Evolutionary conservation across 2,888 invertebrate genomes (phyloP), one percentile per base, ranked within the genome.

Genomic region (Harpagoxenus sublaevis): DNA sequence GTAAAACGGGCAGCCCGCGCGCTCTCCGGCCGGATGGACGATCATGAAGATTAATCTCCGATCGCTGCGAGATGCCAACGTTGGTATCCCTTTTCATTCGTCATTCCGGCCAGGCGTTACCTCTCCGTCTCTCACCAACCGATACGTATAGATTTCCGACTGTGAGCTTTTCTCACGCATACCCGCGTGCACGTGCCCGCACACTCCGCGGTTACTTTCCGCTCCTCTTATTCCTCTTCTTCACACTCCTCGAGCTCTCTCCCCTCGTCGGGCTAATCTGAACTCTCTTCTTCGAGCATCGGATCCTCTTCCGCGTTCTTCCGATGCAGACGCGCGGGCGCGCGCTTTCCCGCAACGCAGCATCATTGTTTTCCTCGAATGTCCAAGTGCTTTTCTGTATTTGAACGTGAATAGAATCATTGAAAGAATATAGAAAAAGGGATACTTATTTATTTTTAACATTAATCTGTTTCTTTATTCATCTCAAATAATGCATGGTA

Each of bases 261-360:
- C n/a, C 68, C 39, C 55, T 77, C 75, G 60, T 62, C 71, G 60
- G 23, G 48, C 57, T 78, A 57, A 70, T 84, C 55, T 70, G 65
- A 42, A 68, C 78, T 79, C 57, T 71, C 73, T 42, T 60, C 60
- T 53, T 63, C 65, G 83, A n/a, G 48, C 57, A 65, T 35, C 63
- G 53, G 68, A 79, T 78, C 71, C 71, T 85, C 89, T 91, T 91
- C 91, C 92, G 92, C 92, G 89, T 92, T 92, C 92, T 77, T 87
- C 78, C 65, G 77, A 83, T 81, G 87, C 84, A 51, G 51, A 18
- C n/a, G 53, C n/a, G 53, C 88, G 75, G 28, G 31, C n/a, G 45
- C 23, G 12, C 39, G n/a, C 28, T 65, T 39, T 65, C 10, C 65
- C 42, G 8, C 45, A 8, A 12, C 28, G 8, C 28, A 15, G 39